Percentiles rank a stretch among this genome's conserved stretches.
phyloP scores from a whole-genome alignment of 2,797 vertebrate species.

The Diglossa cyanea region DNA sequence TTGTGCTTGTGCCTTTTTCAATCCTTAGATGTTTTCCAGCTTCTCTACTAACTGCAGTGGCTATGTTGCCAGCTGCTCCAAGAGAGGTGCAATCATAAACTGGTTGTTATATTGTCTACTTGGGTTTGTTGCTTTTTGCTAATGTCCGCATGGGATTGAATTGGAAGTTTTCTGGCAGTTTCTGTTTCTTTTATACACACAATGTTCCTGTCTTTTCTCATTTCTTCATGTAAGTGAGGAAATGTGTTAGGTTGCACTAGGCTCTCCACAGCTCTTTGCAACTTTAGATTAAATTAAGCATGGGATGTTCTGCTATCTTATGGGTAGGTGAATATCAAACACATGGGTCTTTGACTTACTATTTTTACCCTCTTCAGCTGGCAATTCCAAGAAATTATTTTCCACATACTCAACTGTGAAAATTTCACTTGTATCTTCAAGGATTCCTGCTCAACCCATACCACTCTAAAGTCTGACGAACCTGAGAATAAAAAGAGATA shows the following conservation, averaged over 20 bases:
- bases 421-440: not conserved
- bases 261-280: not conserved
- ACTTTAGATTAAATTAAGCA: not conserved
- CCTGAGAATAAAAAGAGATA: not conserved
- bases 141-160: constrained; percentile 7
- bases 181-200: not conserved
- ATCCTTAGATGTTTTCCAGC: not conserved
- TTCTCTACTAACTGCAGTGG: not conserved
- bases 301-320: not conserved
- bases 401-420: not conserved
- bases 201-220: constrained; percentile 28
- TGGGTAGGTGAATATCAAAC: not conserved
- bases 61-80: constrained; percentile 39
- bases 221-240: not conserved
- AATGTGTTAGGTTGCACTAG: not conserved
- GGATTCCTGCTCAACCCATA: not conserved
- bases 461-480: not conserved
- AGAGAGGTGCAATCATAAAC: constrained; percentile 10
- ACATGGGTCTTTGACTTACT: not conserved
- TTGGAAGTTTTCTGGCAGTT: constrained; percentile 34
- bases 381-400: not conserved
- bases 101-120: constrained; percentile 26
- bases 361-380: not conserved
- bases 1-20: not conserved
- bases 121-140: not conserved